Conservation (phyloP, 2,888 invertebrate species). For the Hedya salicella region DNA sequence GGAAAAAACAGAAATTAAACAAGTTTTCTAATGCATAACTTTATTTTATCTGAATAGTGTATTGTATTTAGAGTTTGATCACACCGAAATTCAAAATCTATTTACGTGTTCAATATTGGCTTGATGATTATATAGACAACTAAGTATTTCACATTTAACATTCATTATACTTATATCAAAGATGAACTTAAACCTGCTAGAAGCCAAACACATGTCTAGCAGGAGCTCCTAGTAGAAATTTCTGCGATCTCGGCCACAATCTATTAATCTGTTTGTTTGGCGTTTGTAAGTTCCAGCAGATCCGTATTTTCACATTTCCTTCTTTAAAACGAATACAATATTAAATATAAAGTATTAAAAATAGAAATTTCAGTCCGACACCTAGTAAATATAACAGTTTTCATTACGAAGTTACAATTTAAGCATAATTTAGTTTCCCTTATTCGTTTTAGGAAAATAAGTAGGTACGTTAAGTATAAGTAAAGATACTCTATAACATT, state of each 20-base stretch:
- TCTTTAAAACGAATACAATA: background rate
- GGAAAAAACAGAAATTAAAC: no score
- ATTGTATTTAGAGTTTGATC: slow-evolving; percentile 17
- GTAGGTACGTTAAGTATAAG: slow-evolving; percentile 1
- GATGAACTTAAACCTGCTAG: slow-evolving; percentile 6
- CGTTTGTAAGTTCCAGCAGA: background rate
- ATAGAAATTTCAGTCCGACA: slow-evolving; percentile 28
- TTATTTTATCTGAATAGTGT: slow-evolving; percentile 16
- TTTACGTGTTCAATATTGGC: background rate
- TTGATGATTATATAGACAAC: background rate
- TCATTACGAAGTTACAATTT: slow-evolving; percentile 13
- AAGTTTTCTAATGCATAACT: slow-evolving; percentile 8
- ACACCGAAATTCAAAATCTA: slow-evolving; percentile 13
- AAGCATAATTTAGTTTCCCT: slow-evolving; percentile 1
- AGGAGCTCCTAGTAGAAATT: slow-evolving; percentile 3
- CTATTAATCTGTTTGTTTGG: background rate
- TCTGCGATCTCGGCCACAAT: background rate
- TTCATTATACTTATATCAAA: slow-evolving; percentile 9
- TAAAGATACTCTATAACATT: slow-evolving; percentile 6
- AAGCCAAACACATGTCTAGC: slow-evolving; percentile 2
- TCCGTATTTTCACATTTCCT: no score
- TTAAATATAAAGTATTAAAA: slow-evolving; percentile 26
- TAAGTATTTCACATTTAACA: slow-evolving; percentile 6
- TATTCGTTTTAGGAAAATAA: slow-evolving; percentile 8
- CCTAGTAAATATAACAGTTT: slow-evolving; percentile 24